phyloP scores from a whole-genome alignment of 2,888 invertebrate species.

The Odontocerum albicorne region DNA sequence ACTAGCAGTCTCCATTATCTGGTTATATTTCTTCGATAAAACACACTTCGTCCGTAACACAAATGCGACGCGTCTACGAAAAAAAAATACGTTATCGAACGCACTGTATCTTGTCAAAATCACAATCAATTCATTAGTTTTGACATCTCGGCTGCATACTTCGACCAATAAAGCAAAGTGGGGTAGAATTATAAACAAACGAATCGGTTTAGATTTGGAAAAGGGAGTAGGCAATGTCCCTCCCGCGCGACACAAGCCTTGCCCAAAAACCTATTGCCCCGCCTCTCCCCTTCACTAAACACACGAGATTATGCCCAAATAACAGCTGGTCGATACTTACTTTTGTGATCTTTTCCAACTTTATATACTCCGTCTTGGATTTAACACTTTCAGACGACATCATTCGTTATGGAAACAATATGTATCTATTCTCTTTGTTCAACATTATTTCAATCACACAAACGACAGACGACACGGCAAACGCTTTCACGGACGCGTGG shows the following conservation, averaged over 20 bases:
- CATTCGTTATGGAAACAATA: constrained; percentile 51
- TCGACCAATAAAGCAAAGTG: constrained; percentile 59
- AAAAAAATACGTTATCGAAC: too few relatives aligned
- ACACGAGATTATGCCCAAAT: constrained; percentile 47
- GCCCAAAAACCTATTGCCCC: constrained; percentile 61
- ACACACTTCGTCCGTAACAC: too few relatives aligned
- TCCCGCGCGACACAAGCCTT: constrained; percentile 44
- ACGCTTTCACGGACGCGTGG: constrained; percentile 52
- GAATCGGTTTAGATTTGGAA: constrained; percentile 45
- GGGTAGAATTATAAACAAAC: constrained; percentile 42
- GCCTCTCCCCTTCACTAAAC: constrained; percentile 58
- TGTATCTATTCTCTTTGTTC: constrained; percentile 54
- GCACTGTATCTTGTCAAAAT: constrained; percentile 9
- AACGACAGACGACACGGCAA: constrained; percentile 49
- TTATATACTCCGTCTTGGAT: constrained; percentile 56
- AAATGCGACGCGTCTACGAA: too few relatives aligned
- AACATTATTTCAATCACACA: constrained; percentile 53
- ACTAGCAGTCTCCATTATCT: too few relatives aligned
- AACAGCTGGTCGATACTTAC: constrained; percentile 46
- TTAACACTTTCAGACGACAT: constrained; percentile 58
- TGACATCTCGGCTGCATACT: constrained; percentile 35
- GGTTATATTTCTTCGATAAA: too few relatives aligned
- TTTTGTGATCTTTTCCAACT: constrained; percentile 55
- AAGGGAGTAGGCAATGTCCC: constrained; percentile 56
- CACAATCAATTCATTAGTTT: constrained; percentile 43